phyloP scores from a whole-genome alignment of 2,888 invertebrate genomes.

The Noctua fimbriata region DNA sequence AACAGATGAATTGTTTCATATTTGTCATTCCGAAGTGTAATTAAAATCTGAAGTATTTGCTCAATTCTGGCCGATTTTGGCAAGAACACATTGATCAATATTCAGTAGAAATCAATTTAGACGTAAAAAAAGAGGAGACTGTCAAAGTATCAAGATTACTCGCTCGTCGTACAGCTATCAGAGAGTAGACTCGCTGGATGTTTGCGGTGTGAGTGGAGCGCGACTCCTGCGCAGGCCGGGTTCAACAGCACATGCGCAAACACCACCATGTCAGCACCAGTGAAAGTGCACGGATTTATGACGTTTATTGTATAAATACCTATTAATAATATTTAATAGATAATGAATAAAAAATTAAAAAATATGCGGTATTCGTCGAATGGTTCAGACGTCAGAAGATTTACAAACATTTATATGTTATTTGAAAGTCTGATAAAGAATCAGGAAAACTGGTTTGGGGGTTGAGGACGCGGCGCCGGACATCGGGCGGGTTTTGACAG shows the following conservation, averaged over 20 bases:
- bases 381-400: not conserved
- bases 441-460: not conserved
- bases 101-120: not conserved
- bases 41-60: not conserved
- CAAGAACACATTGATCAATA: not conserved
- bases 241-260: conserved; percentile 75
- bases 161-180: conserved; percentile 18
- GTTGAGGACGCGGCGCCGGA: not conserved
- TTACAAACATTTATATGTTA: not conserved
- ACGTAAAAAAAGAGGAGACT: not conserved
- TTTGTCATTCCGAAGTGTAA: not conserved
- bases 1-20: not conserved
- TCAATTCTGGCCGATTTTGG: not conserved
- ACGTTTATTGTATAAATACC: conserved; percentile 66
- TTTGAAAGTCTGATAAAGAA: not conserved
- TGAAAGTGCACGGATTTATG: conserved; percentile 65
- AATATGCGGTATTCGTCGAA: not conserved
- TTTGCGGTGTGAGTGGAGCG: conserved; percentile 68
- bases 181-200: conserved; percentile 57
- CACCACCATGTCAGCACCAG: conserved; percentile 58
- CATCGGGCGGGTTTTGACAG: not conserved
- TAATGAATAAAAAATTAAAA: not conserved
- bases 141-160: conserved; percentile 43
- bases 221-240: conserved; percentile 65
- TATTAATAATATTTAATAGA: not conserved